phyloP scores from a whole-genome alignment of 2,888 invertebrate genomes.

The Luperina nickerlii region DNA sequence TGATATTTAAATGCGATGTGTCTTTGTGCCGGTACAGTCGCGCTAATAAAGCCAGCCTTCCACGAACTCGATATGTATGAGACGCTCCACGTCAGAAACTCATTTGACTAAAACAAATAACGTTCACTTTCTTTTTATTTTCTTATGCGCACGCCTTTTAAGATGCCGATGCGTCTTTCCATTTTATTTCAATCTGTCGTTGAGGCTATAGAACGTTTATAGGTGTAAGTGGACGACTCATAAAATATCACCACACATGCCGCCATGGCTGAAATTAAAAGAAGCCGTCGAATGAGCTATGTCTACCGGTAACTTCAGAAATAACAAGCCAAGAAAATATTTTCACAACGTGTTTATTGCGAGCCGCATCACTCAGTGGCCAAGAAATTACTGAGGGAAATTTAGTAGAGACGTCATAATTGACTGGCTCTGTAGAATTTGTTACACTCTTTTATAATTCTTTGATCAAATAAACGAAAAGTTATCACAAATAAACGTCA shows the following conservation, averaged over 20 bases:
- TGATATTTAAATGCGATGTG: constrained; percentile 88
- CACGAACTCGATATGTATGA: constrained; percentile 81
- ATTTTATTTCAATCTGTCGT: constrained; percentile 78
- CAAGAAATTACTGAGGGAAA: constrained; percentile 34
- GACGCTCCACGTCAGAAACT: constrained; percentile 83
- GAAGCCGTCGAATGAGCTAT: constrained; percentile 55
- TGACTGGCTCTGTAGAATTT: constrained; percentile 31
- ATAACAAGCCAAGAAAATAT: constrained; percentile 56
- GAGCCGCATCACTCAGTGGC: constrained; percentile 48
- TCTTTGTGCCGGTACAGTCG: constrained; percentile 81
- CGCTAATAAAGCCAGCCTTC: constrained; percentile 85
- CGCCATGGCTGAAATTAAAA: constrained; percentile 60
- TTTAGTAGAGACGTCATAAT: constrained; percentile 39
- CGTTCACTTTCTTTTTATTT: constrained; percentile 82
- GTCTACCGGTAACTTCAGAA: constrained; percentile 48
- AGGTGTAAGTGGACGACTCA: constrained; percentile 60
- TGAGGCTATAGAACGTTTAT: constrained; percentile 60
- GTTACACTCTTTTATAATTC: constrained; percentile 7
- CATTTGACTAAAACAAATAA: constrained; percentile 89
- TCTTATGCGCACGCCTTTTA: constrained; percentile 80
- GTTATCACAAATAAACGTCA: constrained; percentile 44
- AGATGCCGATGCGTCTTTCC: constrained; percentile 79
- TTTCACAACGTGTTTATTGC: constrained; percentile 60
- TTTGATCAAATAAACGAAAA: constrained; percentile 38
- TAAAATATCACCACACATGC: constrained; percentile 59